Percentiles rank a stretch among this genome's conserved stretches.
phyloP scores from a whole-genome alignment of 2,888 invertebrate species.

The Plagiodera versicolora region DNA sequence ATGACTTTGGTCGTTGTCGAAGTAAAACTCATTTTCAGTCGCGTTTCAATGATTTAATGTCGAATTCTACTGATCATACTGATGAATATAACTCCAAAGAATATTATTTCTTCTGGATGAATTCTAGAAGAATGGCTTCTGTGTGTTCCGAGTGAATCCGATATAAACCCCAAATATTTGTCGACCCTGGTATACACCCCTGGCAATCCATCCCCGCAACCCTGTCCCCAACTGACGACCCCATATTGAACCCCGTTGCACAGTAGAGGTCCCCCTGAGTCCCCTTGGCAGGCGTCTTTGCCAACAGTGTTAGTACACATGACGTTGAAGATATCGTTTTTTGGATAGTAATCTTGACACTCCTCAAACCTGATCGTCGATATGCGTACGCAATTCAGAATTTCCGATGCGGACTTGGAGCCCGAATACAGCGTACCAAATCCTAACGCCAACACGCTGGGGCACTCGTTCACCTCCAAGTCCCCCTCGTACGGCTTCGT shows the following conservation, averaged over 20 bases:
- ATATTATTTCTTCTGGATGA: too few relatives aligned
- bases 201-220: constrained; percentile 13
- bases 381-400: too few relatives aligned
- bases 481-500: too few relatives aligned
- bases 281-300: constrained; percentile 22
- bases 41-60: too few relatives aligned
- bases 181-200: constrained; percentile 21
- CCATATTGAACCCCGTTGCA: constrained; percentile 19
- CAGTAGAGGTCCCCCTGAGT: constrained; percentile 23
- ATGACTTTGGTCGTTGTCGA: too few relatives aligned
- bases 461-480: too few relatives aligned
- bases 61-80: too few relatives aligned
- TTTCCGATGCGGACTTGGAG: too few relatives aligned
- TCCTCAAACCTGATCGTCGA: not conserved
- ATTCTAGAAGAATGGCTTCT: not conserved
- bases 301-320: constrained; percentile 11
- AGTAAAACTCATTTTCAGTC: too few relatives aligned
- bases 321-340: not conserved
- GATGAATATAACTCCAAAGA: too few relatives aligned
- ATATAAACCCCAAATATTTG: constrained; percentile 17
- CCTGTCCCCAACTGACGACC: constrained; percentile 21
- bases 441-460: too few relatives aligned
- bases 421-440: too few relatives aligned
- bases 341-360: not conserved
- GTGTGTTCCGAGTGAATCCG: not conserved